These are phyloP conservation scores for Bedellia somnulentella DNA, from an alignment of 2,888 invertebrate genomes.

Conservation along the genomic window DNA sequence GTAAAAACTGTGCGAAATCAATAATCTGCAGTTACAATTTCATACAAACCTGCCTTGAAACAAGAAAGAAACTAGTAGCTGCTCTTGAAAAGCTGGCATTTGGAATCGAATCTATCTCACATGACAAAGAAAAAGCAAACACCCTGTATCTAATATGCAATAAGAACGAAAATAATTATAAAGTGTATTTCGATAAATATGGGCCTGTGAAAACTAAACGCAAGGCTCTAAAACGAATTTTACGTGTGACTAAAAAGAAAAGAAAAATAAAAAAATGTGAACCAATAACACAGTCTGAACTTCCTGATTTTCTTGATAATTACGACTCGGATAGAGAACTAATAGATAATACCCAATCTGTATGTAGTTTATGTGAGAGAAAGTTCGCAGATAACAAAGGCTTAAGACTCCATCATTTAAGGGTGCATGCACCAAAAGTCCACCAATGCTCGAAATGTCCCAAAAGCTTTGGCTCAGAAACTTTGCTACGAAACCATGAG, in stretches of 20 bases:
- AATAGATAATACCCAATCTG: not conserved
- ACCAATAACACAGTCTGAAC: slow-evolving; percentile 6
- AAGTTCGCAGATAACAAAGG: slow-evolving; percentile 11
- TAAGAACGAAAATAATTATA: not conserved
- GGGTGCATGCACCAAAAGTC: slow-evolving; percentile 19
- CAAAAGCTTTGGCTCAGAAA: slow-evolving; percentile 14
- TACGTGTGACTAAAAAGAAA: not conserved
- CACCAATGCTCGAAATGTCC: slow-evolving; percentile 17
- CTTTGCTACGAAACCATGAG: slow-evolving; percentile 15
- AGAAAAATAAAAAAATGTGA: slow-evolving; percentile 7
- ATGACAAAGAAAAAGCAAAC: not conserved
- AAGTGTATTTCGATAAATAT: slow-evolving; percentile 2
- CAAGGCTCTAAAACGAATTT: slow-evolving; percentile 1
- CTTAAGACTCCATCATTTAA: slow-evolving; percentile 16
- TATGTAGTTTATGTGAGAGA: slow-evolving; percentile 17
- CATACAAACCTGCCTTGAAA: slow-evolving; percentile 12
- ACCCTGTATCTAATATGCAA: slow-evolving; percentile 1
- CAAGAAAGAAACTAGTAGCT: slow-evolving; percentile 10
- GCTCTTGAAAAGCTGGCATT: slow-evolving; percentile 9
- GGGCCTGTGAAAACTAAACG: not conserved
- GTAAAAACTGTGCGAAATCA: slow-evolving; percentile 13
- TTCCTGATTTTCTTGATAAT: not conserved
- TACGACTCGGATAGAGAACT: not conserved
- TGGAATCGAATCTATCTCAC: no score
- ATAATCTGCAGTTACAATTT: slow-evolving; percentile 16